These are phyloP conservation scores for Halocynthia roretzi DNA, from an alignment of 23 tunicate species.

Conservation along the genomic window DNA sequence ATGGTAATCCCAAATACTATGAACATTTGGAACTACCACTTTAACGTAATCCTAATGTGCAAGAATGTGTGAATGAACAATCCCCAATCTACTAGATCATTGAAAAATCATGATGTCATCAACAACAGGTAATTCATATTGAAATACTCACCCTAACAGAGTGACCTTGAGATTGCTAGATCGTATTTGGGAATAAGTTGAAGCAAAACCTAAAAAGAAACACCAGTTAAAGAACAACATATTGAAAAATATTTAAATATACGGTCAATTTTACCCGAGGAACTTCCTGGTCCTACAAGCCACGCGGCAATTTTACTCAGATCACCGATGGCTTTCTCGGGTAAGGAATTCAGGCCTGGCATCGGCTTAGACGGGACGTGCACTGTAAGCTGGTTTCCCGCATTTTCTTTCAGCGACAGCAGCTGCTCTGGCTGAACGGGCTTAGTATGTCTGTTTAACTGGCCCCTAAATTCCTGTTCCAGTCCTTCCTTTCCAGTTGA, in stretches of 20 bases:
- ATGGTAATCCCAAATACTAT: neutral
- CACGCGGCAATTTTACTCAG: slow-evolving; percentile 60
- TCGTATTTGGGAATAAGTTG: slow-evolving; percentile 51
- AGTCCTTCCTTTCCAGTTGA: slow-evolving; percentile 24
- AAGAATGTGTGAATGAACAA: too few relatives aligned
- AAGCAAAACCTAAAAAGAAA: slow-evolving; percentile 35
- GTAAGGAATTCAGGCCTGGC: slow-evolving; percentile 3
- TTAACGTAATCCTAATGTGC: neutral
- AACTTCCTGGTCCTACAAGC: slow-evolving; percentile 37
- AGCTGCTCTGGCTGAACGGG: slow-evolving; percentile 24
- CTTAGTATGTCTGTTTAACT: slow-evolving; percentile 20
- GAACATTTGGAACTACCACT: neutral
- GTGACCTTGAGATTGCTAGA: slow-evolving; percentile 44
- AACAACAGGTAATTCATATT: too few relatives aligned
- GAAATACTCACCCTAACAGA: slow-evolving; percentile 22
- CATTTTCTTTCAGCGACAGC: neutral
- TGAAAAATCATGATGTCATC: too few relatives aligned
- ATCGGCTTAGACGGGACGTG: neutral
- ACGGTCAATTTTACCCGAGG: neutral
- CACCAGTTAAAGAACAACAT: neutral
- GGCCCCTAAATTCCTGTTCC: slow-evolving; percentile 14
- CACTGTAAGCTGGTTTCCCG: neutral
- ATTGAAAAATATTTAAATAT: neutral
- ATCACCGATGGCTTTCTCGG: slow-evolving; percentile 59
- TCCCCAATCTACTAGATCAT: too few relatives aligned